Conservation (phyloP, 1,140 invertebrate genomes). For the Harlomillsia oculata region DNA sequence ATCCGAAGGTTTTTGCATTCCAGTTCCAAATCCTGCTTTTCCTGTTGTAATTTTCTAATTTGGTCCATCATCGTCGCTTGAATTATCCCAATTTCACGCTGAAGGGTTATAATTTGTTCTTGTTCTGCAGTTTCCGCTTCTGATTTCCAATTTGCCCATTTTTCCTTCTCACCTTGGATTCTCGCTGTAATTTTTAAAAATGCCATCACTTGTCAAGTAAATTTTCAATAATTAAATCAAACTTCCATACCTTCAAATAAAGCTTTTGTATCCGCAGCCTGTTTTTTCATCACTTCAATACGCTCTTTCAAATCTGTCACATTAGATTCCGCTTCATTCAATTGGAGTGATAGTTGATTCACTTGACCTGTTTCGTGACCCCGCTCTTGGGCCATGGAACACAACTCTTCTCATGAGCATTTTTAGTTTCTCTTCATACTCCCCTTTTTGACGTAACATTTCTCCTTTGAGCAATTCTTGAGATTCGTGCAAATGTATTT, state of each 20-base stretch:
- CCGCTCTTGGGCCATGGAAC: too few species aligned
- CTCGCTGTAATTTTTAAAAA: conserved; percentile 11
- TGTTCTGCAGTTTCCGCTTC: conserved; percentile 30
- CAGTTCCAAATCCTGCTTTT: conserved; percentile 29
- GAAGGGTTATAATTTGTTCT: conserved; percentile 20
- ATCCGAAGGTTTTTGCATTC: conserved; percentile 23
- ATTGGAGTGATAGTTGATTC: neutral
- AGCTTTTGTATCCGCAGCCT: neutral
- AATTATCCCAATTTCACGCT: conserved; percentile 30
- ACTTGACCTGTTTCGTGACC: too few species aligned
- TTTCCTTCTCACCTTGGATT: conserved; percentile 28
- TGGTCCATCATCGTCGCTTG: conserved; percentile 27
- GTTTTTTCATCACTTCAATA: conserved; percentile 12
- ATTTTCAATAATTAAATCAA: neutral
- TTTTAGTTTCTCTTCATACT: neutral
- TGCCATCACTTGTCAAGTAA: neutral
- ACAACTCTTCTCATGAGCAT: too few species aligned
- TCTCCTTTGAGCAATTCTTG: conserved; percentile 6
- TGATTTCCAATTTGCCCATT: conserved; percentile 28
- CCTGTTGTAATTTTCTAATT: conserved; percentile 24
- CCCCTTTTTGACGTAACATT: neutral
- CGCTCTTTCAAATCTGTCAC: conserved; percentile 3
- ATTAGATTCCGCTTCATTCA: neutral
- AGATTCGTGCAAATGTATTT: conserved; percentile 10
- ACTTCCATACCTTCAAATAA: conserved; percentile 3